A percentile compares a stretch with the other conserved stretches of the same genome.
Evolutionary conservation across 2,113 vertebrate genomes (phyloP).

Genomic region (Cololabis saira): DNA sequence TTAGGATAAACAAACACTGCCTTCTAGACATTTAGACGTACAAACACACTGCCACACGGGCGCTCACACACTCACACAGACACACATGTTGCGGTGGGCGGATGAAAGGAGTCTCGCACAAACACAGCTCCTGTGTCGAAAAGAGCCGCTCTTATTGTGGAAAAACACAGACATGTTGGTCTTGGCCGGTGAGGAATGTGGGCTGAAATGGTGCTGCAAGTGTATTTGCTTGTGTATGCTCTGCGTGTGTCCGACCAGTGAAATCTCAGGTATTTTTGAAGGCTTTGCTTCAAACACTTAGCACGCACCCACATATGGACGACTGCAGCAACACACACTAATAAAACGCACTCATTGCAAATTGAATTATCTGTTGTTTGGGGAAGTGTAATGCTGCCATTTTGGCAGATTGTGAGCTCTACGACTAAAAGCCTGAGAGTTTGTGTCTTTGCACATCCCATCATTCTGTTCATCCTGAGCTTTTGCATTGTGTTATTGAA

Average conservation of each 20-base stretch:
- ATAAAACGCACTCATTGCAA: constrained; percentile 3
- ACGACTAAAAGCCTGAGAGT: not conserved
- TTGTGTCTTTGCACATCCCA: not conserved
- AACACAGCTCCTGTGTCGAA: constrained; percentile 62
- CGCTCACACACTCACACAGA: constrained; percentile 11
- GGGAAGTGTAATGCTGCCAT: constrained; percentile 4
- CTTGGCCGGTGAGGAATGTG: constrained; percentile 72
- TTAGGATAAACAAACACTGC: constrained; percentile 57
- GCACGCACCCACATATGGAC: constrained; percentile 7
- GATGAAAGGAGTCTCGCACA: constrained; percentile 73
- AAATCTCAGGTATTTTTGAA: constrained; percentile 57
- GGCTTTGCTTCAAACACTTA: constrained; percentile 56
- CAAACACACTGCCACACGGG: constrained; percentile 33
- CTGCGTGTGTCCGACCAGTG: constrained; percentile 10
- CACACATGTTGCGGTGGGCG: constrained; percentile 53
- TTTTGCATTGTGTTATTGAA: not conserved
- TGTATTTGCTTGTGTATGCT: constrained; percentile 25
- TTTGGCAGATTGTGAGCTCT: not conserved
- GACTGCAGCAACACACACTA: constrained; percentile 15
- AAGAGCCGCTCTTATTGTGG: constrained; percentile 66
- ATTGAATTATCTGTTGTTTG: constrained; percentile 38
- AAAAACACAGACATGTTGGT: constrained; percentile 76
- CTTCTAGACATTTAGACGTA: constrained; percentile 44
- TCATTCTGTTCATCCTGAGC: not conserved
- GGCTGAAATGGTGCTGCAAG: constrained; percentile 29